These are phyloP conservation scores for Notarius lentiginosus DNA, from an alignment of 2,113 vertebrate genomes.

Conservation along the genomic window DNA sequence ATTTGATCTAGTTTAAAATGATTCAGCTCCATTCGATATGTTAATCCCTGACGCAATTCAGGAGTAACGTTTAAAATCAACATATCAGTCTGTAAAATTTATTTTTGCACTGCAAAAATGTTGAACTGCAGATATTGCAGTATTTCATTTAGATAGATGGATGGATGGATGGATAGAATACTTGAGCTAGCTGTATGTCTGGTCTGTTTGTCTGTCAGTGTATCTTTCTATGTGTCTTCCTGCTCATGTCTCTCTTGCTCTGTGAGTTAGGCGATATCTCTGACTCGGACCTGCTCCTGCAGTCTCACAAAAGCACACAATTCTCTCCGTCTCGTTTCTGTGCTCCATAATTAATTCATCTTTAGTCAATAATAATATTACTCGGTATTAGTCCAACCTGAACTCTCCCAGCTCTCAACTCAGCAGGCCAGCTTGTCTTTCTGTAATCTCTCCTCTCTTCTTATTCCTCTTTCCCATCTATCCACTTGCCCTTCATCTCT, in stretches of 20 bases:
- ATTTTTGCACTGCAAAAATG: not conserved
- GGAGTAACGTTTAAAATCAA: not conserved
- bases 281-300: constrained; percentile 15
- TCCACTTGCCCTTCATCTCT: not conserved
- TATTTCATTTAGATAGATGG: not conserved
- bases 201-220: not conserved
- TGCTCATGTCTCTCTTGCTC: not conserved
- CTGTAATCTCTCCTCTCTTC: not conserved
- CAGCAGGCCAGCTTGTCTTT: not conserved
- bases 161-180: no score
- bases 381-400: constrained; percentile 1
- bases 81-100: not conserved
- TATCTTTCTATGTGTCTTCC: not conserved
- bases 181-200: not conserved
- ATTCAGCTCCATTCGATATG: constrained; percentile 22
- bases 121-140: not conserved
- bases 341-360: not conserved
- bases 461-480: not conserved
- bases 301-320: not conserved
- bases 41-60: constrained; percentile 20
- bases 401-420: not conserved
- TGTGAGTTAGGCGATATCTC: not conserved
- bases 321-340: not conserved
- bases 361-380: constrained; percentile 33
- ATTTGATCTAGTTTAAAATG: constrained; percentile 24